Evolutionary conservation across 2,113 vertebrate species (phyloP).

Genomic region (Pimephales promelas): DNA sequence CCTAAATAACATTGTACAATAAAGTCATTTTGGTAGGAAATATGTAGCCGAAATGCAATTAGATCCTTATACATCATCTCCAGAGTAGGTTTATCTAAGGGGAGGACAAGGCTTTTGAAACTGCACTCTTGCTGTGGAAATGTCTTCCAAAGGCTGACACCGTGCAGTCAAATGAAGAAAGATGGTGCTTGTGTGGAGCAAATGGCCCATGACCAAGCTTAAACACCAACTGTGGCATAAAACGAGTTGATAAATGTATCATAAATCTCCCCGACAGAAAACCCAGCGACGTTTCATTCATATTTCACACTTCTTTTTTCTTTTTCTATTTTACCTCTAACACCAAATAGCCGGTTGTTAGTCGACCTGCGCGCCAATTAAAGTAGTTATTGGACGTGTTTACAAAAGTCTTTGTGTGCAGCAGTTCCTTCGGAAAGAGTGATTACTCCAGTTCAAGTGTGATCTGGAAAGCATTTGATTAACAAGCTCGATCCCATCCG

Average conservation of each 20-base stretch:
- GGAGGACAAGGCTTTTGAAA: conserved; percentile 62
- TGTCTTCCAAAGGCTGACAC: conserved; percentile 63
- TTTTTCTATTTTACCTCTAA: conserved; percentile 44
- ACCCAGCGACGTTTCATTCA: conserved; percentile 59
- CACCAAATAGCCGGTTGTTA: conserved; percentile 67
- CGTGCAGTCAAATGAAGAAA: conserved; percentile 62
- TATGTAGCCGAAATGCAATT: conserved; percentile 60
- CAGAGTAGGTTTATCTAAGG: conserved; percentile 66
- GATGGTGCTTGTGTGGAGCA: conserved; percentile 69
- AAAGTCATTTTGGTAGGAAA: conserved; percentile 50
- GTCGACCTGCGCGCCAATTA: conserved; percentile 70
- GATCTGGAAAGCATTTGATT: conserved; percentile 70
- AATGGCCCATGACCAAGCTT: conserved; percentile 67
- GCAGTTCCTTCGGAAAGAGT: conserved; percentile 68
- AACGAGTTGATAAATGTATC: conserved; percentile 65
- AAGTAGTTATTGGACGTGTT: conserved; percentile 71
- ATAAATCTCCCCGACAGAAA: conserved; percentile 70
- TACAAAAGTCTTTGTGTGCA: conserved; percentile 68
- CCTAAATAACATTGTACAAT: conserved; percentile 49
- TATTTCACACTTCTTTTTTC: conserved; percentile 61
- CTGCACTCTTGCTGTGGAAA: conserved; percentile 53
- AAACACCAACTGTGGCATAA: conserved; percentile 67
- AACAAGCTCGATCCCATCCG: conserved; percentile 59
- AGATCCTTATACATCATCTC: conserved; percentile 62
- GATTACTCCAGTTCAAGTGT: conserved; percentile 63